Evolutionary conservation across 2,797 vertebrate genomes (phyloP), one percentile per base, ranked within the genome.

Genomic region (Pseudochirops corinnae): DNA sequence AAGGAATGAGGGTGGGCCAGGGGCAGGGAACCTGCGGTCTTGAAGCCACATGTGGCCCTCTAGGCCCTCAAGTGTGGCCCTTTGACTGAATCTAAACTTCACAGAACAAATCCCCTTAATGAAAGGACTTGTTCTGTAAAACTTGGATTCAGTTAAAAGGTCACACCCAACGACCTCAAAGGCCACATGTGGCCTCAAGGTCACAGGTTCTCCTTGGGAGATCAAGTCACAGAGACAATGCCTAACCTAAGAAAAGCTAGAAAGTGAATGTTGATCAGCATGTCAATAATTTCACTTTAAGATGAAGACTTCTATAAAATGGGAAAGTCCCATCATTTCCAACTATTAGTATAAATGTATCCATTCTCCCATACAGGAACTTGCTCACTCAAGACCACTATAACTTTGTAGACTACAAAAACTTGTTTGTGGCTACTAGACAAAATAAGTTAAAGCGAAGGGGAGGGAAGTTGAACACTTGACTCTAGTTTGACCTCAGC

Each of bases 201-300:
- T 16, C 18, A 21, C 56, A 56, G 18, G 56, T 56, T 56, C 56
- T 21, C 56, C 56, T 3, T 52, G 92, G 52, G 56, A 95, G 46
- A 94, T 94, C 96, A 94, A 94, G 60, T 90, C 96, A 82, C 55
- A 58, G 94, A 95, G 93, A 93, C 93, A 97, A 96, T 94, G 97
- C 93, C 97, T 95, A 96, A 91, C 91, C 94, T 57, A 93, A 95
- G 93, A 26, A 56, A 13, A 93, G 82, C 58, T 29, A 93, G 91
- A 56, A 96, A n/a, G 95, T 93, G 82, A 94, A 96, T 94, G 96
- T 95, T 98, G 97, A 95, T 97, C 97, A 96, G 91, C 96, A 5
- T 4, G 58, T 95, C 95, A 96, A 96, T 24, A 55, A 94, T 67
- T 97, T 91, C 96, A 97, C 95, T 97, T 97, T 67, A 95, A 96